These are phyloP conservation scores for Sceloporus tristichus DNA, from an alignment of 2,113 vertebrate genomes.

Conservation along the genomic window DNA sequence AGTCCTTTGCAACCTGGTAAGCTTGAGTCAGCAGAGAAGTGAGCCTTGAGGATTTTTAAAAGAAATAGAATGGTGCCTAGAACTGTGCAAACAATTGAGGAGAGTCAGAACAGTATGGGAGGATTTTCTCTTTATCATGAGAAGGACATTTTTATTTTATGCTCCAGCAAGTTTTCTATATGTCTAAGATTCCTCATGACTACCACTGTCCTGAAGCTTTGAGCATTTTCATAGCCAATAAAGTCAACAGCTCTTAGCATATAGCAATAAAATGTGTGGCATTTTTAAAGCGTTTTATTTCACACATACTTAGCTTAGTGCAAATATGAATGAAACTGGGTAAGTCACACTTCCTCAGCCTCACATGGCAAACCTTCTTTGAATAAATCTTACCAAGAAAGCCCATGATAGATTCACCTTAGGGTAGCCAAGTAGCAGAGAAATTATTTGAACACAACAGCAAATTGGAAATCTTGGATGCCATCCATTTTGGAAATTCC, in stretches of 20 bases:
- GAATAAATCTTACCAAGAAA: too few relatives aligned
- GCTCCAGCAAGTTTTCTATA: neutral
- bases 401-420: too few relatives aligned
- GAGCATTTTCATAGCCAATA: neutral
- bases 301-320: neutral
- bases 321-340: neutral
- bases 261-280: neutral
- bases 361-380: too few relatives aligned
- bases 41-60: neutral
- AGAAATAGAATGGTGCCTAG: neutral
- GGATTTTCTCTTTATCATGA: neutral
- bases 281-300: neutral
- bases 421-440: too few relatives aligned
- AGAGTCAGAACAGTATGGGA: neutral
- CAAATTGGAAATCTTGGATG: too few relatives aligned
- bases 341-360: too few relatives aligned
- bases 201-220: too few relatives aligned
- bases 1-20: accelerated
- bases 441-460: too few relatives aligned
- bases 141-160: neutral
- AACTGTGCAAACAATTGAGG: neutral
- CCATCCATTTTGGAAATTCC: neutral
- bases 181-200: neutral
- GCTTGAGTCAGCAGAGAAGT: neutral
- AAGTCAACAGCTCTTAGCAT: neutral